Base-by-base conservation (phyloP, 2,797 vertebrate species). In the Sciurus carolinensis region DNA sequence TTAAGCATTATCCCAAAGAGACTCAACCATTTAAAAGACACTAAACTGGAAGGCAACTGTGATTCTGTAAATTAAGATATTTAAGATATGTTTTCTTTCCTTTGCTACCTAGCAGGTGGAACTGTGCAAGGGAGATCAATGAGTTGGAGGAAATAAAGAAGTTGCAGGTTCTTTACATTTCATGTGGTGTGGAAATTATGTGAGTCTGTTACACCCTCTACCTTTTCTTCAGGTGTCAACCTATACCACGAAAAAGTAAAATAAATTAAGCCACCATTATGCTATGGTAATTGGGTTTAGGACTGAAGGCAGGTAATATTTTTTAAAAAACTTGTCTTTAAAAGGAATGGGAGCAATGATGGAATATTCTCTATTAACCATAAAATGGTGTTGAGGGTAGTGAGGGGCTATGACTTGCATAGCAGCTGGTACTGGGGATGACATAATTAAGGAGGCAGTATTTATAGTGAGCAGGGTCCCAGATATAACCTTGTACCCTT, bases 81-180 rank as follows among this genome's bases (percentile, higher is more conserved):
- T 75, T 28, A 17, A 67, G 9, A 22, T 47, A 83, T 73, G 36
- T 83, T 87, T 97, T 88, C 59, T 39, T 77, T 94, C 57, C n/a
- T 36, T 5, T 50, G 57, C 26, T n/a, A 18, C 22, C 30, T 6
- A 75, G 69, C 11, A 50, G 54, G 14, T 92, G 24, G 50, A 50
- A 67, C 36, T 89, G 83, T 62, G 67, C 73, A 72, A 77, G 54
- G 39, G 67, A 89, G 79, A 83, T 33, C 39, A 39, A 3, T 18
- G 57, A 36, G 13, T 50, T 39, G 11, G 6, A 71, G 64, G 26
- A 69, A 81, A 52, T 52, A 54, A 75, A 83, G 73, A 69, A 66
- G 73, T 2, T 1, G 22, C 9, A n/a, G 36, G 8, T 47, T 54
- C 52, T 84, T 72, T 44, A 52, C 12, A 44, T 36, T 26, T 85